Conservation (phyloP, 2,797 vertebrate species). For the Caiman crocodilus region DNA sequence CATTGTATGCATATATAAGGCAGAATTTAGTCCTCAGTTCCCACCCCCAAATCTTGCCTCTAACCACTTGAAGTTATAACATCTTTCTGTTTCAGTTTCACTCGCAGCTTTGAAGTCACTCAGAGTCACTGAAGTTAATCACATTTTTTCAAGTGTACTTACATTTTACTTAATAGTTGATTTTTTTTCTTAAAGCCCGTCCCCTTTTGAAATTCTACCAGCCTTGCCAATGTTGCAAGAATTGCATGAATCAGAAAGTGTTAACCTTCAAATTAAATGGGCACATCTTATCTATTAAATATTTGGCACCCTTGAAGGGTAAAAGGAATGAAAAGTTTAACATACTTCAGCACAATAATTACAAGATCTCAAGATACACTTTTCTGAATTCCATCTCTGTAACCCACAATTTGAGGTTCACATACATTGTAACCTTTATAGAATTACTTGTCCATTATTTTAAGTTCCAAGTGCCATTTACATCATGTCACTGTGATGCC, state of each 20-base stretch:
- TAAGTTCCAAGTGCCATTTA: slow-evolving; percentile 35
- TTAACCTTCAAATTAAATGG: slow-evolving; percentile 60
- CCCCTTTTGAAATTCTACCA: slow-evolving; percentile 41
- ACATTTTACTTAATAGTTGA: slow-evolving; percentile 19
- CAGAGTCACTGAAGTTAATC: not conserved
- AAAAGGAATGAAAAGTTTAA: slow-evolving; percentile 37
- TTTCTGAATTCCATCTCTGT: slow-evolving; percentile 46
- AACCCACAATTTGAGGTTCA: slow-evolving; percentile 58
- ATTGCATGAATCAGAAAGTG: not conserved
- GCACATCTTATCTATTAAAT: slow-evolving; percentile 64
- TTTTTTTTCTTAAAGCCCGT: not conserved
- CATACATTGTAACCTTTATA: not conserved
- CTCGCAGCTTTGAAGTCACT: not conserved
- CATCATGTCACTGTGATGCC: not conserved
- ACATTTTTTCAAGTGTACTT: not conserved
- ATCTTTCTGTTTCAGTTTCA: not conserved
- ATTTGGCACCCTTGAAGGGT: slow-evolving; percentile 52
- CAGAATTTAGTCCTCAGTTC: not conserved
- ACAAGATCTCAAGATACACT: slow-evolving; percentile 28
- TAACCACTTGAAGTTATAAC: not conserved
- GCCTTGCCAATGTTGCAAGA: slow-evolving; percentile 51
- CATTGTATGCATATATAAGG: rapidly evolving
- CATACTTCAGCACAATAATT: slow-evolving; percentile 54
- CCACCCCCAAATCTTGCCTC: not conserved
- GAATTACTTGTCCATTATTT: slow-evolving; percentile 57